Percentiles rank a stretch among this genome's conserved stretches.
Evolutionary conservation across 2,888 invertebrate genomes (phyloP).

Genomic region (Cylindroiulus punctatus): DNA sequence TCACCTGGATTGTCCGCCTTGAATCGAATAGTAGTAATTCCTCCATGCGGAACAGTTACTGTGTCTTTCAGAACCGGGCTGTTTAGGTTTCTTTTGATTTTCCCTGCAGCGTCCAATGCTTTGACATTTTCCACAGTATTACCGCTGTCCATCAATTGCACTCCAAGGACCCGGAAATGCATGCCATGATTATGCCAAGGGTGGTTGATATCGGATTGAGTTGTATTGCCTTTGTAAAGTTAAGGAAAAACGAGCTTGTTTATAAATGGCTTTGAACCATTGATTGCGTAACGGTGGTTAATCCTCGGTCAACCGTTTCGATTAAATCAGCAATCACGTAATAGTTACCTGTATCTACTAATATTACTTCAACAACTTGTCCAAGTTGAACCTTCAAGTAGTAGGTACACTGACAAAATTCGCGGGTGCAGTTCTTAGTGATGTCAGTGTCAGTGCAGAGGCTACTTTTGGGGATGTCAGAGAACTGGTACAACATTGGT

Average conservation of each 20-base stretch:
- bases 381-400: slow-evolving; percentile 79
- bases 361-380: slow-evolving; percentile 78
- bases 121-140: background rate
- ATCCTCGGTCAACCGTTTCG: too few species aligned
- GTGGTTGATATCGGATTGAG: slow-evolving; percentile 77
- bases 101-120: background rate
- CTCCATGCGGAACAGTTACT: slow-evolving; percentile 77
- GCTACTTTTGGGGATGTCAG: slow-evolving; percentile 72
- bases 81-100: background rate
- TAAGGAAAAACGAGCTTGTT: too few species aligned
- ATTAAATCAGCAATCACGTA: too few species aligned
- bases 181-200: slow-evolving; percentile 89
- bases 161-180: slow-evolving; percentile 82
- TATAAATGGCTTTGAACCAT: too few species aligned
- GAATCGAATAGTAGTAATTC: slow-evolving; percentile 85
- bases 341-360: slow-evolving; percentile 81
- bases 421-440: slow-evolving; percentile 71
- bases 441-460: slow-evolving; percentile 75
- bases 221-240: slow-evolving; percentile 72
- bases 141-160: slow-evolving; percentile 74
- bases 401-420: slow-evolving; percentile 86
- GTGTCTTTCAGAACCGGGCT: background rate
- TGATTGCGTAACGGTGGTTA: too few species aligned
- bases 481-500: slow-evolving; percentile 76
- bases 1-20: slow-evolving; percentile 85